A percentile compares a stretch with the other conserved stretches of the same genome.
These are phyloP conservation scores for Phylloscopus trochilus DNA, from an alignment of 2,113 vertebrate species.

Conservation along the genomic window DNA sequence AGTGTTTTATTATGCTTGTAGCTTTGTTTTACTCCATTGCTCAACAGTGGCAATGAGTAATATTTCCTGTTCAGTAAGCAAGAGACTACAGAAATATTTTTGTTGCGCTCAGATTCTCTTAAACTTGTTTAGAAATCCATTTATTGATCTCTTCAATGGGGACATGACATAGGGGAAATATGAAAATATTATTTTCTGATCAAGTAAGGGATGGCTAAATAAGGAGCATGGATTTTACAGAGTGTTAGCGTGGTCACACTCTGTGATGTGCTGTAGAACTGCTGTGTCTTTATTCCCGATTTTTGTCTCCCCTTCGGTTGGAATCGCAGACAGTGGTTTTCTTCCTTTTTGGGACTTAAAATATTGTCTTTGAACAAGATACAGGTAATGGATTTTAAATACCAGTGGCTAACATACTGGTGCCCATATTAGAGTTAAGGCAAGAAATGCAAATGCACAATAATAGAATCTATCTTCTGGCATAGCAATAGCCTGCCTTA, in stretches of 20 bases:
- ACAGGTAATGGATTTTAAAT: neutral
- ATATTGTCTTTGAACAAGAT: neutral
- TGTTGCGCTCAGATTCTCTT: neutral
- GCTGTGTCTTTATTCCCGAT: neutral
- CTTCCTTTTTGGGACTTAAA: neutral
- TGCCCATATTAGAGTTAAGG: neutral
- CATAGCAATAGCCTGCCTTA: neutral
- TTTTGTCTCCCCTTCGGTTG: neutral
- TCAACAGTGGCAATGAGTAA: neutral
- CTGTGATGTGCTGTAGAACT: neutral
- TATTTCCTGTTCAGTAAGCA: neutral
- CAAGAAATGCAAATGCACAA: neutral
- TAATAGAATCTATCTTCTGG: neutral
- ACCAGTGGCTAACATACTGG: neutral
- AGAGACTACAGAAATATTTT: neutral
- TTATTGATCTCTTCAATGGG: neutral
- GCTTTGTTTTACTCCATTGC: neutral
- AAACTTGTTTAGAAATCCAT: neutral
- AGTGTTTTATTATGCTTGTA: neutral
- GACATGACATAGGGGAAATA: neutral
- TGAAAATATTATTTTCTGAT: neutral
- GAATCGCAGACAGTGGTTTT: neutral
- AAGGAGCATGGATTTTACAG: neutral
- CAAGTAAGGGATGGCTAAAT: neutral
- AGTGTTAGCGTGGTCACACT: neutral